Base-by-base conservation (phyloP, 2,888 invertebrate genomes). In the Tricholauxania praeusta region DNA sequence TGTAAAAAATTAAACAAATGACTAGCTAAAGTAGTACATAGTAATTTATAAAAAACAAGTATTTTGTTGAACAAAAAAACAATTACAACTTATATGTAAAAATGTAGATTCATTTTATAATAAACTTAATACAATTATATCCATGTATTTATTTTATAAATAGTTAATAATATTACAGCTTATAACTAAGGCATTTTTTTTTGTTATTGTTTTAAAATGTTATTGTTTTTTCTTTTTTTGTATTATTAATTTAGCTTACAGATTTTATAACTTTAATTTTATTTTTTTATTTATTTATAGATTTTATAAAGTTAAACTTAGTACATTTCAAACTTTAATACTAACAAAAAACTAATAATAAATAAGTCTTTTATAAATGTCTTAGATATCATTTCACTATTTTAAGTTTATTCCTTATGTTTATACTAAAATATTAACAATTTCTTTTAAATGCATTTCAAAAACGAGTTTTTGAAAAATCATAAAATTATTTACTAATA, bases 141-240 rank as follows among this genome's bases (percentile, higher is more conserved):
- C 55, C 65, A 59, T 39, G 8, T 39, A 39, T 39, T 39, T 74
- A 48, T 53, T 69, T 75, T 71, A 6, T 57, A 52, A 51, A 60
- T 32, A 53, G 52, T 7, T 47, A 70, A 55, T 19, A 71, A 55
- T 39, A 71, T 17, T 74, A 57, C 62, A 69, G 74, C 76, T 76
- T 77, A 72, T 72, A 76, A 72, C 79, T 72, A 78, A 78, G 78
- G 76, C 78, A 74, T 76, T 80, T 75, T 39, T 22, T 65, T 65
- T 65, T 15, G 12, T 49, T 53, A 53, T 53, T 15, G 1, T 53
- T 57, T 47, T 55, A 39, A n/a, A 57, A 7, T 52, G 14, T 47
- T 55, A 55, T 55, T 74, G 67, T 73, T 68, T 60, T 49, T 19
- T 39, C 39, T 49, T 32, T 32, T 4, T 28, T 8, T 22, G 2